Base-by-base conservation (phyloP, 2,113 vertebrate species). In the Onychorhynchus coronatus region DNA sequence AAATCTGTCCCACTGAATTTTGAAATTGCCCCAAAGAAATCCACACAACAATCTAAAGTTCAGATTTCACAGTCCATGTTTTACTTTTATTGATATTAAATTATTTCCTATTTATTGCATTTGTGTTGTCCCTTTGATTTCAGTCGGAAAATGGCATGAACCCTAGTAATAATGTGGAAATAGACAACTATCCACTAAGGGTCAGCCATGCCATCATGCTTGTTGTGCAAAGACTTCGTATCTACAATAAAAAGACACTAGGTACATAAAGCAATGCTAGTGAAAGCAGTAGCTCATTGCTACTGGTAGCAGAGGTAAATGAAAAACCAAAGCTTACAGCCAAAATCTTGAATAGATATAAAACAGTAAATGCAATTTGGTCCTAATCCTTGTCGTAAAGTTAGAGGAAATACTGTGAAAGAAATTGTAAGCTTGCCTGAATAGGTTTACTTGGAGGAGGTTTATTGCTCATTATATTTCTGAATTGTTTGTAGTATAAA, bases 141-240 rank as follows among this genome's bases (percentile, higher is more conserved):
- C 72, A 37, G 7, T 33, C 74, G 8, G 50, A 42, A 86, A 95
- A 80, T 30, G 15, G 9, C 31, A 49, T 41, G 53, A 85, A 66
- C 18, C 4, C 9, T 21, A 41, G 49, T 13, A 79, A 65, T 1
- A 2, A 20, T 11, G 33, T 53, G 71, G 21, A 67, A 84, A 46
- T 15, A 41, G 23, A 19, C 16, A 77, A 4, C 16, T 41, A 4
- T 44, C 12, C 62, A 56, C 28, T 30, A 76, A 58, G 18, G 14
- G 61, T 85, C 44, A 79, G n/a, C 31, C 9, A 13, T 6, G 6
- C 31, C 19, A 19, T 49, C 0, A 0, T 35, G 23, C 31, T 91
- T 44, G 59, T 35, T 85, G 19, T 82, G 37, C 50, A 78, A 72
- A 89, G 56, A n/a, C 49, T 84, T 39, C 1, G 0, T 71, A 27